These are phyloP conservation scores for Pseudomyrmex gracilis DNA, from an alignment of 1,140 invertebrate genomes.

Conservation along the genomic window DNA sequence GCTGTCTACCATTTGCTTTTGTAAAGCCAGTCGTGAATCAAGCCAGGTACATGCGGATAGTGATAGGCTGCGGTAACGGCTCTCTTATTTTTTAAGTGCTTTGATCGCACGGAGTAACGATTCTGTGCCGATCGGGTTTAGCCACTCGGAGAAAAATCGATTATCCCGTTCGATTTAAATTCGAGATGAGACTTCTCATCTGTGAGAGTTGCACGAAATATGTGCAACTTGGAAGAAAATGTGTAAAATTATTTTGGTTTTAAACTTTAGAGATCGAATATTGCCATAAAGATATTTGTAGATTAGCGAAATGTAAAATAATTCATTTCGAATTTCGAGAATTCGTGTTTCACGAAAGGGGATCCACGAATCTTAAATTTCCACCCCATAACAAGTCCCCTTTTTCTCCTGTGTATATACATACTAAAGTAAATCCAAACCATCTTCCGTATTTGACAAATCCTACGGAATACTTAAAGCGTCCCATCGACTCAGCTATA, in stretches of 20 bases:
- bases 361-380: constrained; percentile 1
- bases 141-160: background rate
- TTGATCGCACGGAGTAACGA: background rate
- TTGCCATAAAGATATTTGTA: background rate
- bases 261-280: background rate
- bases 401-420: background rate
- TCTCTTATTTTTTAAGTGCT: constrained; percentile 43
- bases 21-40: constrained; percentile 61
- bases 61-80: constrained; percentile 50
- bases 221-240: background rate
- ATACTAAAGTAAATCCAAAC: background rate
- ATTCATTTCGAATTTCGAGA: background rate
- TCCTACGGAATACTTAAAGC: constrained; percentile 8
- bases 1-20: constrained; percentile 66
- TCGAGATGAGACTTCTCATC: background rate
- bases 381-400: background rate
- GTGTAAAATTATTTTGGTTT: background rate
- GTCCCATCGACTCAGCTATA: constrained; percentile 14
- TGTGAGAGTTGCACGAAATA: background rate
- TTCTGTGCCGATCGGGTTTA: background rate
- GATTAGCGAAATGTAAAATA: background rate
- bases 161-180: background rate
- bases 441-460: constrained; percentile 33
- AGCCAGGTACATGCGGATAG: constrained; percentile 32
- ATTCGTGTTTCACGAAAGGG: background rate